Conservation (phyloP, 2,888 invertebrate species). For the Strigamia maritima region DNA sequence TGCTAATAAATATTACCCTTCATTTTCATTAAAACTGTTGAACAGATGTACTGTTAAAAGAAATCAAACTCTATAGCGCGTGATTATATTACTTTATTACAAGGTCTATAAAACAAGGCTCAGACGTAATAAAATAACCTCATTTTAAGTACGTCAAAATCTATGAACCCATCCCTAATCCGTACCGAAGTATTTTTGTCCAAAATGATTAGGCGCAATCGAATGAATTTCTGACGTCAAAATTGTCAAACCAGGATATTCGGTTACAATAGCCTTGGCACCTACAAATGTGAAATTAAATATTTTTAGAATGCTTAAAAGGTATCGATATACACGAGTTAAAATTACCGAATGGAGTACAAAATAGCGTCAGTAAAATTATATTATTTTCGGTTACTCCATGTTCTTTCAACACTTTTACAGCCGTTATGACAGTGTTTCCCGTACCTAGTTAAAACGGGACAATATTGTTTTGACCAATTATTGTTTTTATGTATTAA, state of each 20-base stretch:
- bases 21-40: no score
- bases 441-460: slow-evolving; percentile 67
- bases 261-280: slow-evolving; percentile 74
- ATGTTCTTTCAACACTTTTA: slow-evolving; percentile 89
- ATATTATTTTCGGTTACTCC: slow-evolving; percentile 91
- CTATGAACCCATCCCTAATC: slow-evolving; percentile 60
- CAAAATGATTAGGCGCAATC: slow-evolving; percentile 95
- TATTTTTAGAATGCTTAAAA: not conserved
- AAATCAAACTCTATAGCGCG: no score
- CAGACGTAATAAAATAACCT: slow-evolving; percentile 1
- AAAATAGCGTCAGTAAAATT: slow-evolving; percentile 94
- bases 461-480: no score
- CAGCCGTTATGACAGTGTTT: slow-evolving; percentile 90
- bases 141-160: not conserved
- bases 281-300: slow-evolving; percentile 57
- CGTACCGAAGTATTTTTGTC: slow-evolving; percentile 97
- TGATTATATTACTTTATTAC: not conserved
- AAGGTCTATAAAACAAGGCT: not conserved
- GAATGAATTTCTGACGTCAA: slow-evolving; percentile 92
- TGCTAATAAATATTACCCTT: no score
- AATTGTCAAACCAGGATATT: slow-evolving; percentile 86
- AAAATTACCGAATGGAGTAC: slow-evolving; percentile 68
- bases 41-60: no score
- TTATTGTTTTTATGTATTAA: not conserved
- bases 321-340: no score